Base-by-base conservation (phyloP, 2,888 invertebrate species). In the Andrena hattorfiana region DNA sequence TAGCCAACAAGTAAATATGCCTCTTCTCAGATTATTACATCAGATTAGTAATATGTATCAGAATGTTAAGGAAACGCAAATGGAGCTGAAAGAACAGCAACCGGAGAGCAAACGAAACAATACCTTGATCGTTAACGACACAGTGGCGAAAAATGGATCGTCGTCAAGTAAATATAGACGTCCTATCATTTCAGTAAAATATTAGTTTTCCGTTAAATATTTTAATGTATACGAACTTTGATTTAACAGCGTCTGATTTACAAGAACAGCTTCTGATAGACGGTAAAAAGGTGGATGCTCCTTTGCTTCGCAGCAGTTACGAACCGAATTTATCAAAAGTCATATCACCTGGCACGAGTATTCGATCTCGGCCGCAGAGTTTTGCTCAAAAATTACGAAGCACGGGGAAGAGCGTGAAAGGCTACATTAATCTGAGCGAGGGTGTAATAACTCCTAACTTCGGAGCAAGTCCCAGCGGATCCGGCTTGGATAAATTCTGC, bases 1-100 rank as follows among this genome's bases (percentile, higher is more conserved):
- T 90, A 98, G 98, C 64, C 99, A 99, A 93, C 97, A 99, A 95
- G 98, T 99, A 1, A 99, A 99, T 94, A 99, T 99, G 99, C 99
- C 99, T 0, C 94, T 99, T 51, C 94, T 99, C 63, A 95, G 99
- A 69, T 95, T 99, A 70, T 95, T 99, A 78, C 99, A 99, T 94
- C 99, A 99, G 95, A 99, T 99, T 92, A 98, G 97, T 91, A 99
- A 98, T 92, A 99, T 99, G 98, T 98, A 99, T 94, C 98, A 98
- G 94, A 99, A 99, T 93, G 98, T 99, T 1, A 98, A 98, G 92
- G 98, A 99, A 92, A 99, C 99, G 0, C 98, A 98, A 92, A 97
- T 97, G 89, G 99, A 99, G 91, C 95, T 99, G 79, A 97, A 97
- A 87, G 97, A 97, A 88, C 97, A 97, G 86, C 96, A 95, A 69